A percentile compares a stretch with the other conserved stretches of the same genome.
phyloP scores from a whole-genome alignment of 2,797 vertebrate species.

The Selene dorsalis region DNA sequence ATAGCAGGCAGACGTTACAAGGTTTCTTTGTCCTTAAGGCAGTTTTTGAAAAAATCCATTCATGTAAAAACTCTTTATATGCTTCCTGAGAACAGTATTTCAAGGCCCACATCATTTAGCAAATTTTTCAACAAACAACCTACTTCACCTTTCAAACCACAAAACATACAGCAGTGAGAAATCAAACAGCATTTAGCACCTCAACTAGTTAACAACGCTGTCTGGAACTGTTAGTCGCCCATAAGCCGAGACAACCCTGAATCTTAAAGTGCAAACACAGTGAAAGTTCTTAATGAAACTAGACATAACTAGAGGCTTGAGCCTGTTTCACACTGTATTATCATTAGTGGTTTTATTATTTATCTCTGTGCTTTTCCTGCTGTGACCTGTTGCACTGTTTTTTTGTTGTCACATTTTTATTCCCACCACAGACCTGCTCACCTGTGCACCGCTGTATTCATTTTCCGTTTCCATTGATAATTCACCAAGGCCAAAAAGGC shows the following conservation, averaged over 20 bases:
- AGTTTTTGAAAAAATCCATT: not conserved
- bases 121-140: not conserved
- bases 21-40: not conserved
- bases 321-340: not conserved
- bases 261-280: conserved; percentile 33
- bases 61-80: not conserved
- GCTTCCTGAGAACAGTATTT: not conserved
- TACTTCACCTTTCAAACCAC: not conserved
- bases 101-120: not conserved
- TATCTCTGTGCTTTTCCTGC: not conserved
- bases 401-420: not conserved
- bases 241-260: not conserved
- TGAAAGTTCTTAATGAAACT: not conserved
- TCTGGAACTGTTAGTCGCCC: not conserved
- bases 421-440: not conserved
- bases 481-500: not conserved
- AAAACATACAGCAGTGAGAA: not conserved
- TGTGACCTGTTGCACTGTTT: no score
- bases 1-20: not conserved
- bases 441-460: not conserved
- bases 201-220: not conserved
- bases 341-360: not conserved
- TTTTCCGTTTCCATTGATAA: not conserved
- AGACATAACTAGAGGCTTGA: not conserved
- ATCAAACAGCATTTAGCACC: not conserved